Percentiles rank a stretch among this genome's conserved stretches.
phyloP scores from a whole-genome alignment of 2,113 vertebrate genomes.

The Forbesichthys agassizii region DNA sequence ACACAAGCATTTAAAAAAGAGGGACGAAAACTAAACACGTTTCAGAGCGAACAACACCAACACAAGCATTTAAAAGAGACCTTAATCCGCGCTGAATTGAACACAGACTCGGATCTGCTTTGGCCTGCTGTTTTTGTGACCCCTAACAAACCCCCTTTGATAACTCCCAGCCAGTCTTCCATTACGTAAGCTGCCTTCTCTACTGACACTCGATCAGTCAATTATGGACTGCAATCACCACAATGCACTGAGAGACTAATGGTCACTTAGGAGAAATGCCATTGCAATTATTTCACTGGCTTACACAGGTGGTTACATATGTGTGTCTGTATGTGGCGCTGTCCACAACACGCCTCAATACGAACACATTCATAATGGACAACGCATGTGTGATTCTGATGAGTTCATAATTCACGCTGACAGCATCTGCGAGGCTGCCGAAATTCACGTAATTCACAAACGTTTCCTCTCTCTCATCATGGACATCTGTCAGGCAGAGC shows the following conservation, averaged over 20 bases:
- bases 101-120: slow-evolving; percentile 37
- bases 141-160: slow-evolving; percentile 72
- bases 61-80: slow-evolving; percentile 25
- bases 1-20: neutral
- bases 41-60: slow-evolving; percentile 7
- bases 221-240: slow-evolving; percentile 71
- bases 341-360: slow-evolving; percentile 2
- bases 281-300: slow-evolving; percentile 70
- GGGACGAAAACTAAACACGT: too few relatives aligned
- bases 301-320: slow-evolving; percentile 67
- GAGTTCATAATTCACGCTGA: slow-evolving; percentile 42
- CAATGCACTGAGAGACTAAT: slow-evolving; percentile 69
- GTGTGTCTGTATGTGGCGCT: slow-evolving; percentile 37
- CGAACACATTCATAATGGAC: neutral
- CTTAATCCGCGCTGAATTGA: slow-evolving; percentile 42
- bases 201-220: slow-evolving; percentile 74
- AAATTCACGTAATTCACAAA: slow-evolving; percentile 12
- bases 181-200: slow-evolving; percentile 69
- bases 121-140: slow-evolving; percentile 51
- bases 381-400: slow-evolving; percentile 27
- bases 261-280: slow-evolving; percentile 65
- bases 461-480: slow-evolving; percentile 36
- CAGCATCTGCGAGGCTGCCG: slow-evolving; percentile 12
- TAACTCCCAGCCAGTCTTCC: slow-evolving; percentile 68
- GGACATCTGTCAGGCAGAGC: slow-evolving; percentile 36